Percentiles rank a stretch among this genome's conserved stretches.
These are phyloP conservation scores for Mimachlamys varia DNA, from an alignment of 2,888 invertebrate genomes.

Conservation along the genomic window DNA sequence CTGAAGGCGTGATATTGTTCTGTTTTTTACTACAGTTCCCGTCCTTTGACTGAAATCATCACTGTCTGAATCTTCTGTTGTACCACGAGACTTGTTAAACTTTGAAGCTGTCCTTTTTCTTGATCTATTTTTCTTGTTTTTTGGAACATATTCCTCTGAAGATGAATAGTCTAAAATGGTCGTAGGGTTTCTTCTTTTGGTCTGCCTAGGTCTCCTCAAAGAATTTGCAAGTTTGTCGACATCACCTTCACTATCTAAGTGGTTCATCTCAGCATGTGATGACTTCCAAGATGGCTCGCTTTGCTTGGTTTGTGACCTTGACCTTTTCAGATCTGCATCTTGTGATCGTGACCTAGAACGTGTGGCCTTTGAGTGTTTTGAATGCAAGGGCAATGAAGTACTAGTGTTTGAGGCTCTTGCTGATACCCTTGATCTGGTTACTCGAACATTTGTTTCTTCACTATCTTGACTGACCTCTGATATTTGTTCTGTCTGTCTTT, in stretches of 20 bases:
- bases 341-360: conserved; percentile 28
- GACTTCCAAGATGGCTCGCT: background rate
- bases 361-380: background rate
- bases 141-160: background rate
- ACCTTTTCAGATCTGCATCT: background rate
- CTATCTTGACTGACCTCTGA: background rate
- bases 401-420: background rate
- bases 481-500: background rate
- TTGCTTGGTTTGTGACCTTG: conserved; percentile 34
- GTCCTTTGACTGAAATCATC: conserved; percentile 40
- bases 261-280: background rate
- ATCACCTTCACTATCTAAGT: background rate
- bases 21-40: conserved; percentile 42
- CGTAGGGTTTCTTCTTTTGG: background rate
- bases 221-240: background rate
- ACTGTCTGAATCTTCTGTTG: conserved; percentile 32
- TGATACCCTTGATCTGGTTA: background rate
- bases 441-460: background rate
- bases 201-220: background rate
- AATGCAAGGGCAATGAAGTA: background rate
- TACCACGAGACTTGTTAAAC: background rate
- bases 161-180: conserved; percentile 19
- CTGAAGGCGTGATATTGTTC: conserved; percentile 38
- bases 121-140: background rate
- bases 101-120: background rate